A percentile compares a stretch with the other conserved stretches of the same genome.
These are phyloP conservation scores for Eupeodes corollae DNA, from an alignment of 1,140 invertebrate genomes.

Conservation along the genomic window DNA sequence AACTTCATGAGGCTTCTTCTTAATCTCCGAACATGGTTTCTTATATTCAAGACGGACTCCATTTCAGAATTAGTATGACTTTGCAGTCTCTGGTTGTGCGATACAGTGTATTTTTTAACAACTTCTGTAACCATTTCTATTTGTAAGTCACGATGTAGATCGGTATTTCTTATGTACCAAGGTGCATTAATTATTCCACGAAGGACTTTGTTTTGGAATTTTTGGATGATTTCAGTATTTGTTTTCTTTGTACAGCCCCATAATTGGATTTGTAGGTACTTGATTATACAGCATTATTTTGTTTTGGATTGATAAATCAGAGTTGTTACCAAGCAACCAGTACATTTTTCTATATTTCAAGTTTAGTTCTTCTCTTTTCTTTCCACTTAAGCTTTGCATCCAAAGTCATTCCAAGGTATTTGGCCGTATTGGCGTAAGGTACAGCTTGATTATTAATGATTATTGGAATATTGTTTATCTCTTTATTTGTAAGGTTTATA, in stretches of 20 bases:
- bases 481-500: too few relatives aligned
- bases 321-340: constrained; percentile 16
- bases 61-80: constrained; percentile 6
- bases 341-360: constrained; percentile 5
- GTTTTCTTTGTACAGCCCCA: constrained; percentile 19
- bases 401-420: constrained; percentile 20
- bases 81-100: constrained; percentile 6
- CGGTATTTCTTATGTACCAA: constrained; percentile 15
- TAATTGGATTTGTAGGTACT: constrained; percentile 21
- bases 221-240: constrained; percentile 17
- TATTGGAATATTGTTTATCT: too few relatives aligned
- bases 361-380: constrained; percentile 6
- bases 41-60: too few relatives aligned
- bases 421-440: constrained; percentile 1
- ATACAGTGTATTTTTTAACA: constrained; percentile 6
- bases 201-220: constrained; percentile 4
- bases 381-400: constrained; percentile 17
- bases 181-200: constrained; percentile 11
- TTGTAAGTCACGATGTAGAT: constrained; percentile 6
- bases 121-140: constrained; percentile 6
- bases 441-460: background rate
- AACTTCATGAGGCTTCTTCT: too few relatives aligned
- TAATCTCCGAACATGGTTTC: too few relatives aligned
- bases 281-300: constrained; percentile 25
- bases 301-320: constrained; percentile 14